These are phyloP conservation scores for Hypena proboscidalis DNA, from an alignment of 2,888 invertebrate genomes.

Conservation along the genomic window DNA sequence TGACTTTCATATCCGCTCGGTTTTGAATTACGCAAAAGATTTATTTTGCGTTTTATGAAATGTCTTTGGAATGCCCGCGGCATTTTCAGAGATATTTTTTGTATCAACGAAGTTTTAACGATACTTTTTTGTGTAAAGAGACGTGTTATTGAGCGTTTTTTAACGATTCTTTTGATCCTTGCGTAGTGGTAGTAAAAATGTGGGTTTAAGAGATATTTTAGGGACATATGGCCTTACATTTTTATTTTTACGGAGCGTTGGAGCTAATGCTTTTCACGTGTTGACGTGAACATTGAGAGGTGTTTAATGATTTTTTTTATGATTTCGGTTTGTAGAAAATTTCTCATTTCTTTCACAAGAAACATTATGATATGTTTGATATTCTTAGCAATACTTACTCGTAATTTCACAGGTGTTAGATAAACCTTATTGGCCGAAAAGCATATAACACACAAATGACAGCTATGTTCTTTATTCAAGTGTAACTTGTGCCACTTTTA, in stretches of 20 bases:
- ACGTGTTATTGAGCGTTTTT: conserved; percentile 49
- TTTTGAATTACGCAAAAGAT: conserved; percentile 17
- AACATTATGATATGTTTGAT: too few species aligned
- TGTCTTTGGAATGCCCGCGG: conserved; percentile 31
- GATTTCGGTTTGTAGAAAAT: conserved; percentile 1
- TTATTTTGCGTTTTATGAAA: conserved; percentile 25
- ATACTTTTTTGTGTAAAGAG: conserved; percentile 34
- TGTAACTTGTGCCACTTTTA: too few species aligned
- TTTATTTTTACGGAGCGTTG: conserved; percentile 32
- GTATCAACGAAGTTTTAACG: conserved; percentile 16
- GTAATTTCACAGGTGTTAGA: too few species aligned
- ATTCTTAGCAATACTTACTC: too few species aligned
- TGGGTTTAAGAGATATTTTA: conserved; percentile 48
- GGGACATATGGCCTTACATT: conserved; percentile 38
- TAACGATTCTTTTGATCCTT: conserved; percentile 70
- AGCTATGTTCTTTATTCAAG: too few species aligned
- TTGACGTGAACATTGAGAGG: conserved; percentile 12
- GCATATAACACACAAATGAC: too few species aligned
- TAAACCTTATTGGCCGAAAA: too few species aligned
- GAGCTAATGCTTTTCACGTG: conserved; percentile 38
- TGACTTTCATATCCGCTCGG: conserved; percentile 9
- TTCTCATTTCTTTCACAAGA: conserved; percentile 5
- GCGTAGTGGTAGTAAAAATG: conserved; percentile 64
- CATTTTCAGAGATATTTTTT: conserved; percentile 31
- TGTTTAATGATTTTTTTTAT: conserved; percentile 23